Evolutionary conservation across 2,797 vertebrate genomes (phyloP).

Genomic region (Serranus cabrilla): DNA sequence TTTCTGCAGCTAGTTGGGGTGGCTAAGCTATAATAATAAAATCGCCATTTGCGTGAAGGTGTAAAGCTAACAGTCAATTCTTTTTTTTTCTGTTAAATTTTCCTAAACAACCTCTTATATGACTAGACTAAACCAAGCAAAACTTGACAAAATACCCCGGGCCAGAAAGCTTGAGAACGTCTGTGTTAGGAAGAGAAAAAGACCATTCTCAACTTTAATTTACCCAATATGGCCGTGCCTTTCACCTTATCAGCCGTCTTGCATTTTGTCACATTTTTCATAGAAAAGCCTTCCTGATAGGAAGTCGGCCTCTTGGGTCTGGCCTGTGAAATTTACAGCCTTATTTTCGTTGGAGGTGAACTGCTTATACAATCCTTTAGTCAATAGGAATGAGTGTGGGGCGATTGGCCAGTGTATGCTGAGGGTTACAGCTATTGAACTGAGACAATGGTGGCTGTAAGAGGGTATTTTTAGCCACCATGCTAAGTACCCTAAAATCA

Average conservation of each 20-base stretch:
- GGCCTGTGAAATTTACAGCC: conserved; percentile 39
- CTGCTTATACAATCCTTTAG: conserved; percentile 37
- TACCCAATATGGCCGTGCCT: conserved; percentile 18
- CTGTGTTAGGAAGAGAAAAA: background rate
- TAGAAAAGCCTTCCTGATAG: conserved; percentile 49
- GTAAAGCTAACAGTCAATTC: too few relatives aligned
- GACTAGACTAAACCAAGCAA: too few relatives aligned
- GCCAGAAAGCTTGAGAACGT: too few relatives aligned
- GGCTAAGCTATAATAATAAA: too few relatives aligned
- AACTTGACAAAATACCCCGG: too few relatives aligned
- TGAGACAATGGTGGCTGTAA: conserved; percentile 69
- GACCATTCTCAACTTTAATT: background rate
- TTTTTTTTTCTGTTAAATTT: too few relatives aligned
- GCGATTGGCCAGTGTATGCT: conserved; percentile 24
- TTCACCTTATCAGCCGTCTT: conserved; percentile 54
- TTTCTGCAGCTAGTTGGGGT: too few relatives aligned
- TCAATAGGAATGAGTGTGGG: conserved; percentile 40
- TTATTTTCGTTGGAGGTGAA: conserved; percentile 67
- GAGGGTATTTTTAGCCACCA: conserved; percentile 65
- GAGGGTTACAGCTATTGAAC: conserved; percentile 51
- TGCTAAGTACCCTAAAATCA: conserved; percentile 51
- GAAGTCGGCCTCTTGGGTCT: conserved; percentile 44
- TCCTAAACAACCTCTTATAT: too few relatives aligned
- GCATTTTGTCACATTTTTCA: conserved; percentile 42
- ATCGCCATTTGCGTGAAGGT: too few relatives aligned